Evolutionary conservation across 2,797 vertebrate genomes (phyloP).

Genomic region (Muscicapa comitata): DNA sequence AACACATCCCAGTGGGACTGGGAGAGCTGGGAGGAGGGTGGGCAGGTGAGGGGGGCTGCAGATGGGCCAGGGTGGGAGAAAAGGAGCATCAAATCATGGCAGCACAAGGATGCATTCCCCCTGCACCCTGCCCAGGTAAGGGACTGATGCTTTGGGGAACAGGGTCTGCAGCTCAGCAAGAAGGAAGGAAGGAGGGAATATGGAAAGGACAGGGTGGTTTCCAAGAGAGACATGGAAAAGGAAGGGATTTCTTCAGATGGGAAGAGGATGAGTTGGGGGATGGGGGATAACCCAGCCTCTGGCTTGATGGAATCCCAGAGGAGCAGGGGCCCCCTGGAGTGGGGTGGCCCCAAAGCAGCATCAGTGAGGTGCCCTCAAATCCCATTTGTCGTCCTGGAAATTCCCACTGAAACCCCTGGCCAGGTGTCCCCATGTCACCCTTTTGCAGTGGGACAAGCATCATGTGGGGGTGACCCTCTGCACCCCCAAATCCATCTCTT

Average conservation of each 20-base stretch:
- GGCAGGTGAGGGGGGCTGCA: not conserved
- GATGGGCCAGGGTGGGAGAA: not conserved
- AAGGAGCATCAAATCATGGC: not conserved
- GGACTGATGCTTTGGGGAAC: not conserved
- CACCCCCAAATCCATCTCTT: not conserved
- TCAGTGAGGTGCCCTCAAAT: not conserved
- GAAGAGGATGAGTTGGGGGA: not conserved
- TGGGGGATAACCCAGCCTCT: not conserved
- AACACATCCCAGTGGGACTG: not conserved
- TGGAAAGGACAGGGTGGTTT: not conserved
- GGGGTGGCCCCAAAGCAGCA: not conserved
- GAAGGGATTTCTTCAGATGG: not conserved
- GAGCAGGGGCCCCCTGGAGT: not conserved
- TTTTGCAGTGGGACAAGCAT: not conserved
- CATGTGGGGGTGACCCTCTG: fast-evolving
- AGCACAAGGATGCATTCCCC: not conserved
- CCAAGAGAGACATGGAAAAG: not conserved
- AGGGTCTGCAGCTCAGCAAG: not conserved
- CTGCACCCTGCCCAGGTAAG: not conserved
- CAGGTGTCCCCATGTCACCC: not conserved
- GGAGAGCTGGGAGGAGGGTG: not conserved
- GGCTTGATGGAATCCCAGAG: not conserved
- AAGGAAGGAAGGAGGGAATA: not conserved
- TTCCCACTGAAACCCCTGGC: not conserved
- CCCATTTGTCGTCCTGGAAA: not conserved